phyloP scores from a whole-genome alignment of 1,140 invertebrate species.

The Oedothorax gibbosus region DNA sequence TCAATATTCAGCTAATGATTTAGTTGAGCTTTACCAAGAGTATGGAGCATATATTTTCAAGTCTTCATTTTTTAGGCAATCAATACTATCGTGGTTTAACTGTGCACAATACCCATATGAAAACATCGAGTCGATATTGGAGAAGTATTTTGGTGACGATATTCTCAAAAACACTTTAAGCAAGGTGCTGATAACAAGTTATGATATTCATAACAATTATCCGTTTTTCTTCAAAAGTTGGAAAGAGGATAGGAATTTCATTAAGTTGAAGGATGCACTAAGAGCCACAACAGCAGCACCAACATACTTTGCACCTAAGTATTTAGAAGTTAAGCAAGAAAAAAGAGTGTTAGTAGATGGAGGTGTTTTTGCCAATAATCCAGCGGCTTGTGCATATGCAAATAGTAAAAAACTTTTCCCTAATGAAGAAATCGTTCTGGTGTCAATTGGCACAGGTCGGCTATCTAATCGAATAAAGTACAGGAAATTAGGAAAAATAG shows the following conservation, averaged over 20 bases:
- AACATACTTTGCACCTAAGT: constrained; percentile 47
- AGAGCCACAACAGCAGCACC: constrained; percentile 42
- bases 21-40: no score
- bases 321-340: constrained; percentile 34
- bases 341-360: constrained; percentile 31
- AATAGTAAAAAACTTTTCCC: constrained; percentile 42
- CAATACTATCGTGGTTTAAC: no score
- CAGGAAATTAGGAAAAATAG: constrained; percentile 1
- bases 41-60: no score
- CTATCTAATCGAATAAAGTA: constrained; percentile 1
- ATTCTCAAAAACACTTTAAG: constrained; percentile 39
- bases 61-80: no score
- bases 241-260: constrained; percentile 34
- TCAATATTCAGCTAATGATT: no score
- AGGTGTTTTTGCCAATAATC: constrained; percentile 37
- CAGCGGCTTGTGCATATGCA: constrained; percentile 40
- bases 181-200: constrained; percentile 21
- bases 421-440: constrained; percentile 25
- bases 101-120: no score
- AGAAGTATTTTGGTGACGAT: background rate
- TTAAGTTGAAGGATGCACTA: constrained; percentile 34
- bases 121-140: no score
- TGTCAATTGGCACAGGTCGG: constrained; percentile 10
- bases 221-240: constrained; percentile 42
- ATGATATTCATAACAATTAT: constrained; percentile 34